These are phyloP conservation scores for Gymnoscelis rufifasciata DNA, from an alignment of 2,888 invertebrate species.

Conservation along the genomic window DNA sequence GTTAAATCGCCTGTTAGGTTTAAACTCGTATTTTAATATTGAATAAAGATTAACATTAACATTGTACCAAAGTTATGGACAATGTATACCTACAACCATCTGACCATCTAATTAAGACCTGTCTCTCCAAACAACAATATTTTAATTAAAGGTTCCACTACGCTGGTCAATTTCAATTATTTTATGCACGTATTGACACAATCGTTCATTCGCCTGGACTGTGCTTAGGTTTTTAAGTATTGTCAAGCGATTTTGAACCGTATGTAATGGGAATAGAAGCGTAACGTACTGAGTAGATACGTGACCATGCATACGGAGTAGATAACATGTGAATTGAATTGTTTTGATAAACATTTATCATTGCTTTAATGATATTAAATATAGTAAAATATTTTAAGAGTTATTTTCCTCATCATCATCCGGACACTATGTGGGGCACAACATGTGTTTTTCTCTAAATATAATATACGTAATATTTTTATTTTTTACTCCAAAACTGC, in stretches of 20 bases:
- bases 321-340: constrained; percentile 39
- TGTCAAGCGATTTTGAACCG: constrained; percentile 21
- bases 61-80: constrained; percentile 31
- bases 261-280: constrained; percentile 14
- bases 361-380: too few species aligned
- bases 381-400: too few species aligned
- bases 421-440: too few species aligned
- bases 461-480: too few species aligned
- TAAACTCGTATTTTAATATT: too few species aligned
- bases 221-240: constrained; percentile 34
- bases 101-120: constrained; percentile 28
- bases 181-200: constrained; percentile 53
- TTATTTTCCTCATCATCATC: too few species aligned
- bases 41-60: too few species aligned
- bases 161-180: constrained; percentile 38
- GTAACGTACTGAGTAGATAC: constrained; percentile 23
- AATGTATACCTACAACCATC: constrained; percentile 38
- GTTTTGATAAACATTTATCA: constrained; percentile 32
- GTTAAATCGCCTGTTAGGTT: too few species aligned
- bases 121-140: constrained; percentile 22
- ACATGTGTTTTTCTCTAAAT: too few species aligned
- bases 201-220: constrained; percentile 55
- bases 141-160: constrained; percentile 27
- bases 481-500: too few species aligned
- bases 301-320: constrained; percentile 40